phyloP scores from a whole-genome alignment of 2,797 vertebrate species.

The Clarias platycephalus region DNA sequence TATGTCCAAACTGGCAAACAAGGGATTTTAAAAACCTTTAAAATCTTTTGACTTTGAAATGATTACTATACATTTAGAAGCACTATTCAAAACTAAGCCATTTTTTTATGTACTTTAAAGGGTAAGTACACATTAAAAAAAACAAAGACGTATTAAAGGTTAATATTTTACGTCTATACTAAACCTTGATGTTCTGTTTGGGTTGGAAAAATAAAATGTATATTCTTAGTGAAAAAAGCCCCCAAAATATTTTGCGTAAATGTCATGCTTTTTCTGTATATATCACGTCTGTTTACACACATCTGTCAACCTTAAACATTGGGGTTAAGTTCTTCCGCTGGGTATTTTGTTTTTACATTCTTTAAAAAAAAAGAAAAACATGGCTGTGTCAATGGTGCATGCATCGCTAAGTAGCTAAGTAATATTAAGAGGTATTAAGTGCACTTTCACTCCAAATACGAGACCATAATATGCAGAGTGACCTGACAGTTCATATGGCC shows the following conservation, averaged over 20 bases:
- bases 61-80: not conserved
- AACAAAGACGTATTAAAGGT: not conserved
- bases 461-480: constrained; percentile 48
- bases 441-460: constrained; percentile 33
- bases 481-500: constrained; percentile 46
- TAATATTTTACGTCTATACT: not conserved
- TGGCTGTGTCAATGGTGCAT: not conserved
- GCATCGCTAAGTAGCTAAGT: not conserved
- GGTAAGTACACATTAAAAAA: not conserved
- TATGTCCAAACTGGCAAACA: not conserved
- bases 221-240: not conserved
- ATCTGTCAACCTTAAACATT: not conserved
- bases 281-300: not conserved
- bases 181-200: not conserved
- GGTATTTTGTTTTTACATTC: not conserved
- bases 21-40: not conserved
- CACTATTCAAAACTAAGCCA: not conserved
- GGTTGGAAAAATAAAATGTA: not conserved
- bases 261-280: not conserved
- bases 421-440: constrained; percentile 19
- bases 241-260: too few relatives aligned
- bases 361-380: not conserved
- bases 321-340: not conserved
- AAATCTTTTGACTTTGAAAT: not conserved
- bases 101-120: not conserved